Conservation (phyloP, 2,888 invertebrate species). For the Sussaba pulchella region DNA sequence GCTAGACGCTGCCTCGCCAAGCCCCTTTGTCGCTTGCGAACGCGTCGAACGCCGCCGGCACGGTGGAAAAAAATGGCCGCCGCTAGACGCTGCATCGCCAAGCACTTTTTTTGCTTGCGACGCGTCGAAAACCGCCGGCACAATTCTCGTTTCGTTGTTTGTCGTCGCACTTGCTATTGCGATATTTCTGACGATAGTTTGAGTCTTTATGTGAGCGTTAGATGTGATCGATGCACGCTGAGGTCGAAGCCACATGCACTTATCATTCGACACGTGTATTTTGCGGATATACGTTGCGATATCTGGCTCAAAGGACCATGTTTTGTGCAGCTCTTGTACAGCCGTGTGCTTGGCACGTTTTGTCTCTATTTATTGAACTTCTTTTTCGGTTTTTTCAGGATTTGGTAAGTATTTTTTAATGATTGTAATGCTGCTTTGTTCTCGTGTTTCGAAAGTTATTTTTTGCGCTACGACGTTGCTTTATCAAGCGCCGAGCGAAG, state of each 20-base stretch:
- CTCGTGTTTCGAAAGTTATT: too few species aligned
- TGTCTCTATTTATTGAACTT: not conserved
- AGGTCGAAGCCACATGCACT: not conserved
- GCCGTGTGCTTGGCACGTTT: conserved; percentile 15
- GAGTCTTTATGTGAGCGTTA: not conserved
- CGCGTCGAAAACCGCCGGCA: not conserved
- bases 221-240: not conserved
- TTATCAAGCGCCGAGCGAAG: too few species aligned
- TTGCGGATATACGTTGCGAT: not conserved
- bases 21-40: too few species aligned
- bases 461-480: too few species aligned
- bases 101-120: not conserved
- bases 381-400: not conserved
- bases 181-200: not conserved
- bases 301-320: conserved; percentile 45
- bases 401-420: not conserved
- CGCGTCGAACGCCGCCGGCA: too few species aligned
- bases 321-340: conserved; percentile 1
- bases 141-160: conserved; percentile 4
- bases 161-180: too few species aligned
- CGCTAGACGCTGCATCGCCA: not conserved
- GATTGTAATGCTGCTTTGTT: too few species aligned
- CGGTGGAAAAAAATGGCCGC: too few species aligned
- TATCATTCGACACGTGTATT: not conserved
- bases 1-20: too few species aligned